These are phyloP conservation scores for Drosophila ezoana DNA, from an alignment of 2,888 invertebrate genomes.

Conservation along the genomic window DNA sequence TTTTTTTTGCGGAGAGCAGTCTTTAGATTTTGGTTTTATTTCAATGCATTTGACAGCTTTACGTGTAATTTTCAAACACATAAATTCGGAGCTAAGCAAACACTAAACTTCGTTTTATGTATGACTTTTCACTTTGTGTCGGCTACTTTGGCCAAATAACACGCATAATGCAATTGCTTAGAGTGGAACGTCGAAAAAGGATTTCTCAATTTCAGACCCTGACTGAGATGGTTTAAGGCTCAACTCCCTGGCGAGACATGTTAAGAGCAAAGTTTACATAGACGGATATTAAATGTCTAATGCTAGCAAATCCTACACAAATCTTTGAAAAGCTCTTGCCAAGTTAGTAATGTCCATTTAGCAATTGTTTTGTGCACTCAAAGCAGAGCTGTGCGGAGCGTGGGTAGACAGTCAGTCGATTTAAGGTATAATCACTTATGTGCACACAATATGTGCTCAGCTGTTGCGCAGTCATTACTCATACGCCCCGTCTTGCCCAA, in stretches of 20 bases:
- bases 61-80: slow-evolving; percentile 39
- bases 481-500: slow-evolving; percentile 65
- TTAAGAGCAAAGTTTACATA: neutral
- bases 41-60: slow-evolving; percentile 59
- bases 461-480: slow-evolving; percentile 66
- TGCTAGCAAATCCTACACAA: neutral
- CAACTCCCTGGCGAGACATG: neutral
- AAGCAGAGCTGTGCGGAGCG: slow-evolving; percentile 18
- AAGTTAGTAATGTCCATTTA: slow-evolving; percentile 2
- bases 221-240: neutral
- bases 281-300: neutral
- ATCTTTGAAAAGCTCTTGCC: slow-evolving; percentile 1
- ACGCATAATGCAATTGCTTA: slow-evolving; percentile 5
- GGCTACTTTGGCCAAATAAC: slow-evolving; percentile 8
- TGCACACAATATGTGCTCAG: slow-evolving; percentile 41
- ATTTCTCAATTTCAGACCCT: slow-evolving; percentile 3
- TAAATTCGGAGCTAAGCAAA: slow-evolving; percentile 28
- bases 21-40: slow-evolving; percentile 14
- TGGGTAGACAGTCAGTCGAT: slow-evolving; percentile 46
- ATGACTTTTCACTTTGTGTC: slow-evolving; percentile 24
- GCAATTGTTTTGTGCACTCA: slow-evolving; percentile 8
- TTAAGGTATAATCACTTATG: slow-evolving; percentile 58
- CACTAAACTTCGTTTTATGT: slow-evolving; percentile 25
- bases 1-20: neutral
- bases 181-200: neutral